phyloP scores from a whole-genome alignment of 2,797 vertebrate genomes.

The Acomys russatus region DNA sequence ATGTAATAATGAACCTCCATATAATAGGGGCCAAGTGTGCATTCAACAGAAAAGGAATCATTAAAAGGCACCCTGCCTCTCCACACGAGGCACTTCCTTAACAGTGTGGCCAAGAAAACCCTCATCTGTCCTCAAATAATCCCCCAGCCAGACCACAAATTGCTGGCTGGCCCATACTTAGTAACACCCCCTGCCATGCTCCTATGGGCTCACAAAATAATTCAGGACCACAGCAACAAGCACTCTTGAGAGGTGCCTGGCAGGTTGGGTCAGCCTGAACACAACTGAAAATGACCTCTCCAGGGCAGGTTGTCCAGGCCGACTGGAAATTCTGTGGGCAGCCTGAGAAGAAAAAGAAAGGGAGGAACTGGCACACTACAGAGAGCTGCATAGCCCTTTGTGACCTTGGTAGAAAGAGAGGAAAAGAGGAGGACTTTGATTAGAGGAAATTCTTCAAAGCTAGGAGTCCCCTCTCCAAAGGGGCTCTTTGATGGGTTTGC shows the following conservation, averaged over 20 bases:
- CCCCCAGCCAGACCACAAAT: slow-evolving; percentile 73
- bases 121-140: slow-evolving; percentile 77
- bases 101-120: slow-evolving; percentile 70
- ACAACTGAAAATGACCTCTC: slow-evolving; percentile 59
- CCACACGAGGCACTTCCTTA: slow-evolving; percentile 75
- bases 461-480: slow-evolving; percentile 35
- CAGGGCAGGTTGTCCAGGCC: slow-evolving; percentile 38
- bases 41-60: slow-evolving; percentile 74
- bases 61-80: slow-evolving; percentile 77
- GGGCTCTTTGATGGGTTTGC: background rate
- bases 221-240: slow-evolving; percentile 45
- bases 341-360: slow-evolving; percentile 48
- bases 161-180: slow-evolving; percentile 74
- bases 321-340: slow-evolving; percentile 12
- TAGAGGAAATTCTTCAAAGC: slow-evolving; percentile 61
- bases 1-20: slow-evolving; percentile 62
- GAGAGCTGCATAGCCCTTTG: slow-evolving; percentile 2
- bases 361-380: slow-evolving; percentile 13
- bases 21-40: slow-evolving; percentile 67
- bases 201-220: slow-evolving; percentile 66
- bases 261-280: slow-evolving; percentile 26
- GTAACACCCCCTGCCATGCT: slow-evolving; percentile 71
- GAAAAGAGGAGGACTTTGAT: slow-evolving; percentile 23
- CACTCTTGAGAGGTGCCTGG: slow-evolving; percentile 12
- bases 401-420: slow-evolving; percentile 60